Base-by-base conservation (phyloP, 2,888 invertebrate species). In the Synergus itoensis region DNA sequence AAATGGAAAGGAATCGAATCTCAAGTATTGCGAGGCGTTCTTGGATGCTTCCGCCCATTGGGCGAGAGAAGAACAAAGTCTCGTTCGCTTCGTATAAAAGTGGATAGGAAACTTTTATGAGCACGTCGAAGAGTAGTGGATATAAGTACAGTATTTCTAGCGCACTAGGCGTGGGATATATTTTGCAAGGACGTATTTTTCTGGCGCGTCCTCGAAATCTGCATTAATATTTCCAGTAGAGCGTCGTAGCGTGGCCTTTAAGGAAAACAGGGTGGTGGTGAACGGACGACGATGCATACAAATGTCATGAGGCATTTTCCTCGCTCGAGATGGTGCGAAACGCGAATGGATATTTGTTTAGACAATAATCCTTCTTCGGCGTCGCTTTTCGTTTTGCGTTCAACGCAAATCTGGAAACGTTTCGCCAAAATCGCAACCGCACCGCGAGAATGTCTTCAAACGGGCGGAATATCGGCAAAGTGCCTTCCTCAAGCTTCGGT, bases 191-290 rank as follows among this genome's bases (percentile, higher is more conserved):
- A 14, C 62, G 12, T 21, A 21, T 62, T 63, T 21, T 36, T 28
- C 16, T 14, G 57, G n/a, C n/a, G 40, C 60, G 48, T n/a, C 77
- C 79, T 81, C 73, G 73, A 78, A 77, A 82, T 80, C 80, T 82
- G 80, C 80, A 80, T 82, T 79, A 80, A 80, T 79, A 80, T 80
- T 80, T 36, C 53, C 79, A 80, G 9, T 28, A 28, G 53, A 53
- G 53, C 7, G 53, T 53, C 36, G 21, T 60, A 12, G 21, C 21
- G 12, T 11, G 21, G n/a, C 21, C 60, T 21, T 60, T n/a, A 8
- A 53, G 8, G 53, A n/a, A n/a, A n/a, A 53, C n/a, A 36, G 36
- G n/a, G 8, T 53, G 53, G 53, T 16, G 28, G 28, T 28, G 53
- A 53, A 53, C n/a, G 9, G n/a, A 53, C 21, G 28, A 9, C 11